Evolutionary conservation across 2,888 invertebrate genomes (phyloP).

Genomic region (Ectropis crepuscularia): DNA sequence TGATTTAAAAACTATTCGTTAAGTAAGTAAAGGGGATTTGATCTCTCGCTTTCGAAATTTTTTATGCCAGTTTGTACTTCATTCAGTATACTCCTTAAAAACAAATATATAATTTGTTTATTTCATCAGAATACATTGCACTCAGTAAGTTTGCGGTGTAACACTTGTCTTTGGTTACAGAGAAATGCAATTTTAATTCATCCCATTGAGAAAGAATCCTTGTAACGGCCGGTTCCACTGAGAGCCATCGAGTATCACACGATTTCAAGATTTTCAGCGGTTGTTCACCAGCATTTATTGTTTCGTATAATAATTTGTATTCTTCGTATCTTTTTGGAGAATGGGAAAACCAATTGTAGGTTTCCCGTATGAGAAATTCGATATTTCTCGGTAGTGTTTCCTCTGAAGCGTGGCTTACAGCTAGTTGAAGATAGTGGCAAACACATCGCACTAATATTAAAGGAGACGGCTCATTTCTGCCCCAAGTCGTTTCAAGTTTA

Average conservation of each 20-base stretch:
- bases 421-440: slow-evolving; percentile 50
- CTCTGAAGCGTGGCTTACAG: slow-evolving; percentile 48
- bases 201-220: slow-evolving; percentile 33
- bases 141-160: slow-evolving; percentile 25
- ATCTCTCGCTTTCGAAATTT: slow-evolving; percentile 22
- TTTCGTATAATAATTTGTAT: too few relatives aligned
- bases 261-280: slow-evolving; percentile 49
- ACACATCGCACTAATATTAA: slow-evolving; percentile 30
- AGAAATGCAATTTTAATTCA: slow-evolving; percentile 32
- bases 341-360: slow-evolving; percentile 50
- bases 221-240: slow-evolving; percentile 24
- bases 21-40: slow-evolving; percentile 28
- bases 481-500: too few relatives aligned
- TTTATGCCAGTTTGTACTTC: slow-evolving; percentile 27
- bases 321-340: slow-evolving; percentile 42
- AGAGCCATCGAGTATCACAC: slow-evolving; percentile 38
- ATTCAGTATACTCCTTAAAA: slow-evolving; percentile 12
- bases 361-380: slow-evolving; percentile 51
- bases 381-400: slow-evolving; percentile 49
- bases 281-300: slow-evolving; percentile 46
- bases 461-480: too few relatives aligned
- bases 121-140: slow-evolving; percentile 18
- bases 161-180: slow-evolving; percentile 18
- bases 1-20: slow-evolving; percentile 39
- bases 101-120: slow-evolving; percentile 16